phyloP scores from a whole-genome alignment of 2,797 vertebrate species.

The Holocentrus rufus region DNA sequence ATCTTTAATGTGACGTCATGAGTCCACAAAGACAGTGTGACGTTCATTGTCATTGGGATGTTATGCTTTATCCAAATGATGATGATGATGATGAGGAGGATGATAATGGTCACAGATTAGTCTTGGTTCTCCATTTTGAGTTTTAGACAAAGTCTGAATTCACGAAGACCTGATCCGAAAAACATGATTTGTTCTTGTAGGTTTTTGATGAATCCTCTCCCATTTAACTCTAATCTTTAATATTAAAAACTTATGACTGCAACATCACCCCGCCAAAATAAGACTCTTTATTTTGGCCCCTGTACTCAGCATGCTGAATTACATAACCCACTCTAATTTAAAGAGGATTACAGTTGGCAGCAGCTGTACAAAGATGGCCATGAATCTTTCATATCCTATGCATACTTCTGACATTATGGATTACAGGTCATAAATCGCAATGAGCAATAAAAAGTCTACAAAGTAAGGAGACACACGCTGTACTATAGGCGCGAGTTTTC shows the following conservation, averaged over 20 bases:
- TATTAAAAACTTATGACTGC: neutral
- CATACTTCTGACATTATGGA: conserved; percentile 39
- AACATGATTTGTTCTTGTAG: conserved; percentile 8
- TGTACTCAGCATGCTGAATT: conserved; percentile 9
- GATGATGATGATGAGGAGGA: neutral
- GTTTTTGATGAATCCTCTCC: neutral
- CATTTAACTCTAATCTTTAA: neutral
- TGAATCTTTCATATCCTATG: conserved; percentile 45
- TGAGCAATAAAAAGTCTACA: conserved; percentile 17
- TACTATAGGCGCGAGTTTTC: conserved; percentile 3
- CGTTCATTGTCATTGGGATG: neutral
- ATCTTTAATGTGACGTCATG: neutral
- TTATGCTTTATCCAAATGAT: too few species aligned
- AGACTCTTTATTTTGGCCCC: conserved; percentile 9
- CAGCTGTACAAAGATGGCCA: conserved; percentile 10
- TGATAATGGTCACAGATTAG: neutral
- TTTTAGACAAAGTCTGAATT: conserved; percentile 4
- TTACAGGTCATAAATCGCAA: conserved; percentile 23
- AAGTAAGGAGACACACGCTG: neutral
- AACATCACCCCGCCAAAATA: neutral
- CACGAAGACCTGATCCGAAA: neutral
- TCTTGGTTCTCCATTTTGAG: neutral
- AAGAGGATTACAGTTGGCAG: conserved; percentile 40
- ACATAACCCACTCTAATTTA: conserved; percentile 24
- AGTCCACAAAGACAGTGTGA: conserved; percentile 16